Evolutionary conservation across 2,113 vertebrate genomes (phyloP), one percentile per base, ranked within the genome.

Genomic region (Cyprinus carpio): DNA sequence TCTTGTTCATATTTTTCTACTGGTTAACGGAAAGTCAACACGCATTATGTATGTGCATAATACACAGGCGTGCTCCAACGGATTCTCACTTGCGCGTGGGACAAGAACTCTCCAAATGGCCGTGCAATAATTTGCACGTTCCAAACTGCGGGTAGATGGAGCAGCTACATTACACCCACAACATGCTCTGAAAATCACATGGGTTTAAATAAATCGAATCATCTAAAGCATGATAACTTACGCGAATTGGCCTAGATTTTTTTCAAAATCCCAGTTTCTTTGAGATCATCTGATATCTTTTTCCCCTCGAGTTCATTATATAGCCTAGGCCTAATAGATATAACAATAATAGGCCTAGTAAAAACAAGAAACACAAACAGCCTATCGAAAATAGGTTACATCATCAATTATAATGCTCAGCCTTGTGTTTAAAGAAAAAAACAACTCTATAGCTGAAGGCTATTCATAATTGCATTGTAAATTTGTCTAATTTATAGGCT

Each of bases 61-160:
- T 56, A 8, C 18, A 20, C 18, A 56, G 51, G 51, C 51, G 91
- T 81, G 15, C 67, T 90, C 84, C 82, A 82, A 40, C 85, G 65
- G 85, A 87, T 87, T 75, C 60, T 6, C 79, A 81, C 83, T 56
- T 65, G 60, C 84, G 84, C 82, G 58, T 87, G 43, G 85, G 58
- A 82, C 54, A 85, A 40, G 83, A 89, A 88, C 85, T 87, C 84
- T 88, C 85, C 75, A 84, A 79, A 87, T 87, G 86, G 84, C 84
- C 82, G 72, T 84, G 81, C 71, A 80, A 75, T 87, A 37, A 80
- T 91, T 86, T 77, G 60, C 80, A 82, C 80, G 58, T 85, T 85
- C 62, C 62, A 81, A 65, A 87, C 54, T 86, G 85, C 27, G 60
- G 25, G 11, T 23, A 37, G 12, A 74, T 13, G 23, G 23, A 74